phyloP scores from a whole-genome alignment of 2,888 invertebrate species.

The Epirrita christyi region DNA sequence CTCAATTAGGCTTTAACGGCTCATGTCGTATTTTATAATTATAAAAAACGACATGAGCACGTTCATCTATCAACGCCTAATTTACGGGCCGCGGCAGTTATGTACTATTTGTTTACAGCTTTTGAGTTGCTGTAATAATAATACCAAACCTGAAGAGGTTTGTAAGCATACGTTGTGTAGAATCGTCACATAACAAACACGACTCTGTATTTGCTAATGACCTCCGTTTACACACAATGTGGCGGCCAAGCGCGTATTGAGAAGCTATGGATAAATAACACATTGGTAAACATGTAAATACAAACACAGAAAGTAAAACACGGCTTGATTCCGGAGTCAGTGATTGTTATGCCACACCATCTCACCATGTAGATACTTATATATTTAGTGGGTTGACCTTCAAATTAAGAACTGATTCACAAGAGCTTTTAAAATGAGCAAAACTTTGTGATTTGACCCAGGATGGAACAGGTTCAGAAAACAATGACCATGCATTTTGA shows the following conservation, averaged over 20 bases:
- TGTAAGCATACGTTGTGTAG: not conserved
- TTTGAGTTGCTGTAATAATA: too few relatives aligned
- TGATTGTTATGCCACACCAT: not conserved
- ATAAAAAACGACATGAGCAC: too few relatives aligned
- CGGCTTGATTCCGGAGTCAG: slow-evolving; percentile 3
- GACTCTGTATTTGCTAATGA: slow-evolving; percentile 35
- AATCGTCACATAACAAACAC: slow-evolving; percentile 27
- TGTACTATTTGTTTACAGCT: too few relatives aligned
- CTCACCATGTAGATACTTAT: not conserved
- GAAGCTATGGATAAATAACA: slow-evolving; percentile 40
- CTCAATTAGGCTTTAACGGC: too few relatives aligned
- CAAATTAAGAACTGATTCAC: not conserved
- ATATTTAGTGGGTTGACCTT: too few relatives aligned
- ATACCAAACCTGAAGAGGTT: too few relatives aligned
- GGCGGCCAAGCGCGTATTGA: slow-evolving; percentile 24
- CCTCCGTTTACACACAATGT: slow-evolving; percentile 23
- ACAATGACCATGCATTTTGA: not conserved
- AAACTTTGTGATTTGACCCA: too few relatives aligned
- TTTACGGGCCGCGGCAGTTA: too few relatives aligned
- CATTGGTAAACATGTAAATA: slow-evolving; percentile 50
- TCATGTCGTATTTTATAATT: too few relatives aligned
- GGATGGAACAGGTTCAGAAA: not conserved
- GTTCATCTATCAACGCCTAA: too few relatives aligned
- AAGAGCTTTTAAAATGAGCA: too few relatives aligned
- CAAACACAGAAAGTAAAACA: slow-evolving; percentile 49